These are phyloP conservation scores for Pteronura brasiliensis DNA, from an alignment of 2,113 vertebrate genomes.

Conservation along the genomic window DNA sequence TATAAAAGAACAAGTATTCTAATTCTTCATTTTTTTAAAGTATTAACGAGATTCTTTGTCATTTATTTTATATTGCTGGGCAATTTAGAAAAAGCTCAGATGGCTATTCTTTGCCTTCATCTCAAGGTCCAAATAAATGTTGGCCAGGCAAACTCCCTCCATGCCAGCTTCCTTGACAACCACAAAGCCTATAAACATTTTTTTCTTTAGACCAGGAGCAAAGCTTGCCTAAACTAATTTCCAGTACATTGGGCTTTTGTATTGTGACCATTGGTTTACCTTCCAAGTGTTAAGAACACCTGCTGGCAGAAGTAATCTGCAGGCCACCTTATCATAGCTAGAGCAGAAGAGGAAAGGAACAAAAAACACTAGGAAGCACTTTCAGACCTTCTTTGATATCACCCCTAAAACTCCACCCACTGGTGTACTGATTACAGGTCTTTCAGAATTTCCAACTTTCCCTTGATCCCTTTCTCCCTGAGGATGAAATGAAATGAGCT, in stretches of 20 bases:
- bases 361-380: not conserved
- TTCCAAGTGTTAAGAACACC: not conserved
- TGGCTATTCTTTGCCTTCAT: not conserved
- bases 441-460: not conserved
- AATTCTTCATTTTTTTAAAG: not conserved
- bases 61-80: not conserved
- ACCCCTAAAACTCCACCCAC: no score
- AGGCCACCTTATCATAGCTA: not conserved
- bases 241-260: not conserved
- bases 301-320: not conserved
- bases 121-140: not conserved
- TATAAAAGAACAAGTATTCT: not conserved
- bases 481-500: conserved; percentile 26
- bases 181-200: not conserved
- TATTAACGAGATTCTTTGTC: not conserved
- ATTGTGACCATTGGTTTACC: not conserved
- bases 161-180: not conserved
- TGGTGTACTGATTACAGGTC: no score
- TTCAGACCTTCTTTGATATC: not conserved
- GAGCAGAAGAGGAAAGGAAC: not conserved
- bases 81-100: not conserved
- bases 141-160: not conserved
- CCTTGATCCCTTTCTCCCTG: not conserved
- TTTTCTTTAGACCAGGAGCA: not conserved
- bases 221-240: not conserved